Conservation (phyloP, 2,113 vertebrate species). For the Otolemur garnettii region DNA sequence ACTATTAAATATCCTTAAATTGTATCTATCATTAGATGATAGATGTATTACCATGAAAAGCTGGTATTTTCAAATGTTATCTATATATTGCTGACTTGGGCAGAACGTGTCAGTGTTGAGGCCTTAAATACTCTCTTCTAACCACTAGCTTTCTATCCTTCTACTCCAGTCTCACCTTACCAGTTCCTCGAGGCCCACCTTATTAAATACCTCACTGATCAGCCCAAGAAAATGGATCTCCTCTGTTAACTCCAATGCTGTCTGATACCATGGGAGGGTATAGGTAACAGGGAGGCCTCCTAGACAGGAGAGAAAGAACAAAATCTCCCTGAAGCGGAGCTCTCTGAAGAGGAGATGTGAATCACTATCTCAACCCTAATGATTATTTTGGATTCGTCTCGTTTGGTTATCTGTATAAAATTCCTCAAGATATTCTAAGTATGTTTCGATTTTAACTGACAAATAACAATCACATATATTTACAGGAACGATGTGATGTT, state of each 20-base stretch:
- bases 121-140: not conserved
- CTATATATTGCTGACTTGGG: not conserved
- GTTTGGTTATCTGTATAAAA: not conserved
- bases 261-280: fast-evolving
- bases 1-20: conserved; percentile 36
- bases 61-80: conserved; percentile 13
- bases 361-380: not conserved
- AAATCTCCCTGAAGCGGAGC: not conserved
- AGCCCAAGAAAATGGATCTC: conserved; percentile 6
- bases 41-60: conserved; percentile 8
- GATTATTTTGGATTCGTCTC: not conserved
- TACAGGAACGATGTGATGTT: not conserved
- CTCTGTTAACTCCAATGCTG: not conserved
- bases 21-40: not conserved
- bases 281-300: not conserved
- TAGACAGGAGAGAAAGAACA: not conserved
- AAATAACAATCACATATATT: not conserved
- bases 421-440: not conserved
- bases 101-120: conserved; percentile 8
- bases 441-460: not conserved
- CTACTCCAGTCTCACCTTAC: not conserved
- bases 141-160: not conserved
- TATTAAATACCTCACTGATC: not conserved
- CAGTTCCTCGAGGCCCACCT: not conserved
- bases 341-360: no score